Evolutionary conservation across 2,888 invertebrate genomes (phyloP).

Genomic region (Phragmatobia fuliginosa): DNA sequence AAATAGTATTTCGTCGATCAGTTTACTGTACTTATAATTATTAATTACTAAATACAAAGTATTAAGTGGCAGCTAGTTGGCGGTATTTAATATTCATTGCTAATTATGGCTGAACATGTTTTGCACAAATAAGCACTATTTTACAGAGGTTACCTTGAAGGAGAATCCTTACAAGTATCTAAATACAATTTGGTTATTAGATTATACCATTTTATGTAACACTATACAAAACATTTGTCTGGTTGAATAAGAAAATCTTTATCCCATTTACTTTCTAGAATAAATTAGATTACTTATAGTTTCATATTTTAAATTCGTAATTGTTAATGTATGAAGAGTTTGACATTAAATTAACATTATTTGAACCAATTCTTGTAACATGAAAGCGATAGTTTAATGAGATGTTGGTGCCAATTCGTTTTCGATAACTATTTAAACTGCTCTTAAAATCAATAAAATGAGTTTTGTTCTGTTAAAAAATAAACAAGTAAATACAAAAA

Average conservation of each 20-base stretch:
- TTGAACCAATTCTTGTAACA: too few relatives aligned
- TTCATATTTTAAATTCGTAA: slow-evolving; percentile 23
- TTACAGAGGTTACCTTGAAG: slow-evolving; percentile 10
- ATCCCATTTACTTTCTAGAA: slow-evolving; percentile 17
- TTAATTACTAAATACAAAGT: not conserved
- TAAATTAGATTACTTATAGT: slow-evolving; percentile 10
- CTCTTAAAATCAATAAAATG: too few relatives aligned
- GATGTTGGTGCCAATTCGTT: too few relatives aligned
- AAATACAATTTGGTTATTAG: slow-evolving; percentile 6
- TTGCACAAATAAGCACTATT: slow-evolving; percentile 1
- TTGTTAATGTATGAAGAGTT: too few relatives aligned
- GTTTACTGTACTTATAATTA: not conserved
- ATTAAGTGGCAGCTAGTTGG: not conserved
- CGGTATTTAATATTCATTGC: not conserved
- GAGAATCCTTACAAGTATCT: slow-evolving; percentile 10
- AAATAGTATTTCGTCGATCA: not conserved
- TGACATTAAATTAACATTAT: too few relatives aligned
- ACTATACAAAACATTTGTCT: not conserved
- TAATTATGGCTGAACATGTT: not conserved
- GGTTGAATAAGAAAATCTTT: slow-evolving; percentile 15
- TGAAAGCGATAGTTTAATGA: too few relatives aligned
- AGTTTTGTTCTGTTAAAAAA: too few relatives aligned
- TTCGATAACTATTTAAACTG: too few relatives aligned
- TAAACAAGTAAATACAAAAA: too few relatives aligned
- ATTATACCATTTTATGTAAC: not conserved